Evolutionary conservation across 2,888 invertebrate genomes (phyloP).

Genomic region (Tachystola acroxantha): DNA sequence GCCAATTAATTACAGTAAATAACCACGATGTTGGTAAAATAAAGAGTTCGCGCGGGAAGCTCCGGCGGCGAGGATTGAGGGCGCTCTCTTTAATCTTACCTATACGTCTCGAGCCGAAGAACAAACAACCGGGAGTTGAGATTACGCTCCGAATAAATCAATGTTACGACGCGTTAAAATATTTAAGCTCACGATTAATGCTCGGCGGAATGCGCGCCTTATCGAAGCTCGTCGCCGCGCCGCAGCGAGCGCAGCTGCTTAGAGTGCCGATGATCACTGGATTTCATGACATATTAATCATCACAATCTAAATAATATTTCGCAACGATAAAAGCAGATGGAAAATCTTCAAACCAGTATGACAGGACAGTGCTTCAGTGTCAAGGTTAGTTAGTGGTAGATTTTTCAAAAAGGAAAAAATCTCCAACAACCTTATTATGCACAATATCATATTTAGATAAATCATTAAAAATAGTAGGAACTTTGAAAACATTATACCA

Average conservation of each 20-base stretch:
- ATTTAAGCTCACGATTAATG: conserved; percentile 77
- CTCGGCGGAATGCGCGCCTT: conserved; percentile 54
- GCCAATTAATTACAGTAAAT: conserved; percentile 45
- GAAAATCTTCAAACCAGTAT: neutral
- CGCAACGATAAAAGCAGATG: conserved; percentile 6
- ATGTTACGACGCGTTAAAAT: conserved; percentile 77
- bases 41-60: conserved; percentile 32
- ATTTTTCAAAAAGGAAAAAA: too few species aligned
- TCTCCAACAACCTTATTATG: too few species aligned
- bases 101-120: conserved; percentile 71
- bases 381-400: neutral
- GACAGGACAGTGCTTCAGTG: neutral
- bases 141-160: conserved; percentile 75
- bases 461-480: too few species aligned
- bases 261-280: conserved; percentile 30
- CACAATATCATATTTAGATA: too few species aligned
- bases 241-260: conserved; percentile 36
- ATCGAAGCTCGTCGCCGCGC: conserved; percentile 42
- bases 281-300: conserved; percentile 34
- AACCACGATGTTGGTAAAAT: conserved; percentile 34
- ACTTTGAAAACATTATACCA: too few species aligned
- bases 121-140: conserved; percentile 74
- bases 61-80: conserved; percentile 42
- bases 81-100: conserved; percentile 61
- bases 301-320: conserved; percentile 25